Evolutionary conservation across 2,888 invertebrate genomes (phyloP).

Genomic region (Argyra leucocephala): DNA sequence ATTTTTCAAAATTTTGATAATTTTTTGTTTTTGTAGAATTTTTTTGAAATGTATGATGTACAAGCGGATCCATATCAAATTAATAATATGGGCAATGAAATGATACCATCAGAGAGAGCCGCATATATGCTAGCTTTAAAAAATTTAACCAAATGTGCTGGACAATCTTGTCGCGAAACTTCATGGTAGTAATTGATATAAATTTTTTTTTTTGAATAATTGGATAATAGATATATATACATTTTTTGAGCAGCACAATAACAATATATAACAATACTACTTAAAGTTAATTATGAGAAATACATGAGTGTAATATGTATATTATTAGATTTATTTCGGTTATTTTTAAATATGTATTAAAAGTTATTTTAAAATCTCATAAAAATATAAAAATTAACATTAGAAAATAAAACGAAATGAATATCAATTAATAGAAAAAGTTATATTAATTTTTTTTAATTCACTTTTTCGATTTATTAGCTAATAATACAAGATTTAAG

Average conservation of each 20-base stretch:
- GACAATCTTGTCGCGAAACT: constrained; percentile 29
- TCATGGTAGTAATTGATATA: constrained; percentile 13
- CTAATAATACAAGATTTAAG: background rate
- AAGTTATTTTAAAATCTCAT: too few relatives aligned
- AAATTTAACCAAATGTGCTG: constrained; percentile 36
- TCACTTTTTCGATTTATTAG: background rate
- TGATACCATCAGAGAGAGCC: constrained; percentile 48
- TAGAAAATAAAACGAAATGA: background rate
- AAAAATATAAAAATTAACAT: background rate
- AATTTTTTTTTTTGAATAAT: too few relatives aligned
- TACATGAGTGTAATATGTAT: too few relatives aligned
- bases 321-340: too few relatives aligned
- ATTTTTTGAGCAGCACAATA: too few relatives aligned
- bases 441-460: background rate
- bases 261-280: too few relatives aligned
- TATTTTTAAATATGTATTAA: too few relatives aligned
- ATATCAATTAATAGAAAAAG: constrained; percentile 2
- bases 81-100: constrained; percentile 49
- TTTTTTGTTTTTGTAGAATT: constrained; percentile 48
- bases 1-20: constrained; percentile 12
- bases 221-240: too few relatives aligned
- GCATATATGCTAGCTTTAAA: constrained; percentile 44
- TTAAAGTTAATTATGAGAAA: too few relatives aligned
- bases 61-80: constrained; percentile 61
- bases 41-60: constrained; percentile 69